Evolutionary conservation across 2,113 vertebrate genomes (phyloP).

Genomic region (Eulemur rufifrons): DNA sequence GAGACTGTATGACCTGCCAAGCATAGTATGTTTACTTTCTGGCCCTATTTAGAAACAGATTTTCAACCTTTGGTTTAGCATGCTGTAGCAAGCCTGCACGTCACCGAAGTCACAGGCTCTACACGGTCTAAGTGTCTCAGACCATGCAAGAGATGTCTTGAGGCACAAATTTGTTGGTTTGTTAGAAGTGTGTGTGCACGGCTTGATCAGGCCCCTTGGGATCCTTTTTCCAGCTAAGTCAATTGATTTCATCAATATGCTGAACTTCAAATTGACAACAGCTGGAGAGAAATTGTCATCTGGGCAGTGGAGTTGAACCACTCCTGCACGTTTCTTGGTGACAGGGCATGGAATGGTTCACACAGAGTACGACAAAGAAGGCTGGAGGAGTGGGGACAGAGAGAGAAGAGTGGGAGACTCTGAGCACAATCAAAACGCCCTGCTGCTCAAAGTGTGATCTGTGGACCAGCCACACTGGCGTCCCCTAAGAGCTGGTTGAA

Average conservation of each 20-base stretch:
- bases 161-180: not conserved
- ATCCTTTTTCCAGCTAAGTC: not conserved
- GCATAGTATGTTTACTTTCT: not conserved
- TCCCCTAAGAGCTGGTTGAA: not conserved
- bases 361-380: not conserved
- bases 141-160: not conserved
- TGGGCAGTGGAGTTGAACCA: constrained; percentile 29
- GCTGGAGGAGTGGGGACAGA: not conserved
- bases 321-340: constrained; percentile 22
- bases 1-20: not conserved
- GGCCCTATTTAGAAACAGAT: not conserved
- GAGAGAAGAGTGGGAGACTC: not conserved
- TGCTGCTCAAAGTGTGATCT: not conserved
- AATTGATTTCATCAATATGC: constrained; percentile 36
- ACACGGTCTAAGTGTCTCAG: not conserved
- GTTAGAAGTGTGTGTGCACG: not conserved
- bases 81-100: not conserved
- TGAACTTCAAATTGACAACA: constrained; percentile 53
- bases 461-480: rapidly evolving
- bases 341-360: not conserved
- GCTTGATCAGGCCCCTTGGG: not conserved
- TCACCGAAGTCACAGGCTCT: not conserved
- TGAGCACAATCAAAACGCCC: not conserved
- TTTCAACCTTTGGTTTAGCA: not conserved
- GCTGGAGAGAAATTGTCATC: constrained; percentile 49